phyloP scores from a whole-genome alignment of 2,797 vertebrate species.

The Eospalax fontanierii region DNA sequence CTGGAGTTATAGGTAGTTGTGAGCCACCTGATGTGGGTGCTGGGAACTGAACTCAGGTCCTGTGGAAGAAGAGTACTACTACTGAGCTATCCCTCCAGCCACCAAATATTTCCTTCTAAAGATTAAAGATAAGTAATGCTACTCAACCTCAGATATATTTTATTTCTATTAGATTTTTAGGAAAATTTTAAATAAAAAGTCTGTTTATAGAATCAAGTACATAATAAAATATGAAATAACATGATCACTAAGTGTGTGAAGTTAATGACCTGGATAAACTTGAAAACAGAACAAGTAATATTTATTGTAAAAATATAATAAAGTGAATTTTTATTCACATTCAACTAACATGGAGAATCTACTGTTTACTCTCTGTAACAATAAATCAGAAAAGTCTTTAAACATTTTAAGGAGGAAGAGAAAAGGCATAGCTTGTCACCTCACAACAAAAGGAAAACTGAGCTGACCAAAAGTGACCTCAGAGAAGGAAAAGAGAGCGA shows the following conservation, averaged over 20 bases:
- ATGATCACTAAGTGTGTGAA: background rate
- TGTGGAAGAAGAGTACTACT: no score
- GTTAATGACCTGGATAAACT: background rate
- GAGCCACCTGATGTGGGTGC: no score
- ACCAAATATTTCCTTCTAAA: constrained; percentile 55
- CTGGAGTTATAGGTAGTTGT: no score
- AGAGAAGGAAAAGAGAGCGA: background rate
- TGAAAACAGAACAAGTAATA: constrained; percentile 35
- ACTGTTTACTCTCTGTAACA: background rate
- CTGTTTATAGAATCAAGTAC: constrained; percentile 39
- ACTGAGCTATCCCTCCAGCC: background rate
- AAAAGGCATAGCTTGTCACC: background rate
- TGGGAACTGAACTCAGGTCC: no score
- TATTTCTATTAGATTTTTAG: constrained; percentile 43
- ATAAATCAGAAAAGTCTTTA: constrained; percentile 19
- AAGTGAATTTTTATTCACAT: constrained; percentile 33
- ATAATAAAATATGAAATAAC: background rate
- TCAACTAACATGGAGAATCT: constrained; percentile 20
- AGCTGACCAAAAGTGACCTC: background rate
- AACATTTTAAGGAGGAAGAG: background rate
- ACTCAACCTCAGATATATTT: background rate
- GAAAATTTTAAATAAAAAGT: constrained; percentile 36
- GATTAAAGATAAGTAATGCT: constrained; percentile 13
- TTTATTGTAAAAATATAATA: constrained; percentile 19
- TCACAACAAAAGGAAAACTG: background rate